Percentiles rank a stretch among this genome's conserved stretches.
These are phyloP conservation scores for Hirundichthys speculiger DNA, from an alignment of 2,113 vertebrate species.

Conservation along the genomic window DNA sequence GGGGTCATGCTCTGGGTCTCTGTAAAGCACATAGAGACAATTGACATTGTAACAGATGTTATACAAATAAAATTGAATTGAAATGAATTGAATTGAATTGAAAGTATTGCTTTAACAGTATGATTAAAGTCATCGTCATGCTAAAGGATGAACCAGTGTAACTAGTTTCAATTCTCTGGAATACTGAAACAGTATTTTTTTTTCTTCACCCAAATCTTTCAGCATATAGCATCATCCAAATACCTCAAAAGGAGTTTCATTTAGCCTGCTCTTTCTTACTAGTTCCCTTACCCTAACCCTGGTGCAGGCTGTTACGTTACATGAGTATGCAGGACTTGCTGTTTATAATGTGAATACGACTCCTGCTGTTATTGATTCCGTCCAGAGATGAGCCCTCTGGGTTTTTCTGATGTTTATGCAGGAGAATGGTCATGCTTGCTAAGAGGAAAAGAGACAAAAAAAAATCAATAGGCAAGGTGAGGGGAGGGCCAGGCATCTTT, in stretches of 20 bases:
- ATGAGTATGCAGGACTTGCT: slow-evolving; percentile 69
- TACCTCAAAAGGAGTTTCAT: not conserved
- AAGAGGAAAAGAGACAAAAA: slow-evolving; percentile 76
- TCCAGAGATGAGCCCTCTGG: slow-evolving; percentile 75
- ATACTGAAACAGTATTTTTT: no score
- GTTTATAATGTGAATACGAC: slow-evolving; percentile 74
- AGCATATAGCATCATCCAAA: not conserved
- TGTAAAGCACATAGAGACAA: no score
- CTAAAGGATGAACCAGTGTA: no score
- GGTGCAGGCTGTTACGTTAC: slow-evolving; percentile 34
- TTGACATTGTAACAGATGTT: no score
- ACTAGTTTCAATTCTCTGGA: no score
- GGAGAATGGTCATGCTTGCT: slow-evolving; percentile 75
- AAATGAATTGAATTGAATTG: no score
- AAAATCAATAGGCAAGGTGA: slow-evolving; percentile 76
- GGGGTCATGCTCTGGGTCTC: no score
- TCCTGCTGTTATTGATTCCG: slow-evolving; percentile 75
- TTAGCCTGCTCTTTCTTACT: not conserved
- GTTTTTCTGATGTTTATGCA: slow-evolving; percentile 79
- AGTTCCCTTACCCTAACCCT: not conserved
- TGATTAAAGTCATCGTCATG: no score
- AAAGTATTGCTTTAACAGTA: no score
- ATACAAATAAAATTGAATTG: no score
- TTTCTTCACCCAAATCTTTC: no score
- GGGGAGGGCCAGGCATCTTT: slow-evolving; percentile 34